Evolutionary conservation across 2,888 invertebrate species (phyloP).

Genomic region (Nephrocerus scutellatus): DNA sequence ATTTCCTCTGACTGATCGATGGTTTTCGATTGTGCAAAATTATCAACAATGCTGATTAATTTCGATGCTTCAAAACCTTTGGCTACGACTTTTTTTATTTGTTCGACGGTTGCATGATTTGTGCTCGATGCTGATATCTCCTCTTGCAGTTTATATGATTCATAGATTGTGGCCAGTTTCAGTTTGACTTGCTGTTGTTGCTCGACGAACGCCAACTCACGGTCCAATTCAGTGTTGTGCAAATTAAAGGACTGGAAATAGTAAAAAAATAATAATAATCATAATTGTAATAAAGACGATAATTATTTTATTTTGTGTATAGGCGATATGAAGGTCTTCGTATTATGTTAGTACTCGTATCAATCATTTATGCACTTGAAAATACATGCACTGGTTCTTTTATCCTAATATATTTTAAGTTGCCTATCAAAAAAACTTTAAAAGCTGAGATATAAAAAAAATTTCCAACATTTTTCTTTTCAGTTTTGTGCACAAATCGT

Average conservation of each 20-base stretch:
- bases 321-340: too few species aligned
- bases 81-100: slow-evolving; percentile 53
- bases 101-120: slow-evolving; percentile 37
- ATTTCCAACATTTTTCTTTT: too few species aligned
- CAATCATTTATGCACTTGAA: too few species aligned
- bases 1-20: slow-evolving; percentile 31
- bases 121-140: slow-evolving; percentile 17
- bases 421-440: too few species aligned
- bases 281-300: too few species aligned
- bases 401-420: too few species aligned
- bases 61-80: slow-evolving; percentile 56
- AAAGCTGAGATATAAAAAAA: too few species aligned
- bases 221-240: slow-evolving; percentile 57
- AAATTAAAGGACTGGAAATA: slow-evolving; percentile 61
- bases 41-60: slow-evolving; percentile 56
- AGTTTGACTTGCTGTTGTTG: slow-evolving; percentile 50
- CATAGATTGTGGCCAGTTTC: slow-evolving; percentile 38
- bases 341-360: too few species aligned
- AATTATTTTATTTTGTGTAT: too few species aligned
- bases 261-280: too few species aligned
- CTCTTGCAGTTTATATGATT: slow-evolving; percentile 36
- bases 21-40: slow-evolving; percentile 48
- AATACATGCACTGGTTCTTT: too few species aligned
- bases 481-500: too few species aligned
- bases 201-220: slow-evolving; percentile 64